Base-by-base conservation (phyloP, 2,797 vertebrate species). In the Mus minutoides region DNA sequence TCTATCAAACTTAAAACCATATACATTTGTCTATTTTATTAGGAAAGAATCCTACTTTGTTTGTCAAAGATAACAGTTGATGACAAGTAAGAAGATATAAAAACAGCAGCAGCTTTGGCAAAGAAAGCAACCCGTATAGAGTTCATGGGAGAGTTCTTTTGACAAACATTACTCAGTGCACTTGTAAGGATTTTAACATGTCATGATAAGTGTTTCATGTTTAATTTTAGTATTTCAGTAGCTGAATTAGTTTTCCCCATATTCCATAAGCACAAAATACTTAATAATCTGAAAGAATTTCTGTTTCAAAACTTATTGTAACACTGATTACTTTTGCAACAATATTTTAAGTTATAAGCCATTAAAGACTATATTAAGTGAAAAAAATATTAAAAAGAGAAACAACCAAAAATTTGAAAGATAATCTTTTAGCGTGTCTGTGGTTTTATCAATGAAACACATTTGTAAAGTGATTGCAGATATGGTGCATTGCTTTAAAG, bases 381-480 rank as follows among this genome's bases (percentile, higher is more conserved):
- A 71, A 40, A 49, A 49, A 92, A 49, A 3, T 78, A 71, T 54
- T 34, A 24, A 16, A 62, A 62, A 56, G 46, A 46, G 43, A 56
- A 90, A 26, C 3, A 67, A 52, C 5, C 49, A 31, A n/a, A 60
- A 31, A 92, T 87, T 87, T n/a, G 96, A 26, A 92, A 94, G 46
- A 94, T 46, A 46, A 78, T 95, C 90, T 82, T 98, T 95, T 86
- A 54, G 3, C 13, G 85, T 67, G 84, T 96, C 97, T 94, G 77
- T 78, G 83, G 93, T 46, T 88, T 29, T 46, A 79, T 82, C 94
- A 60, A 76, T 12, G 49, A 37, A 93, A 78, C 2, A 64, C 9
- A 49, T 87, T 0, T 95, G 80, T 88, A 94, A 95, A 88, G 46
- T 37, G 26, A 11, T 12, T 90, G 78, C 17, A 3, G 73, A 71